phyloP scores from a whole-genome alignment of 2,888 invertebrate species.

The Emmelina monodactyla region DNA sequence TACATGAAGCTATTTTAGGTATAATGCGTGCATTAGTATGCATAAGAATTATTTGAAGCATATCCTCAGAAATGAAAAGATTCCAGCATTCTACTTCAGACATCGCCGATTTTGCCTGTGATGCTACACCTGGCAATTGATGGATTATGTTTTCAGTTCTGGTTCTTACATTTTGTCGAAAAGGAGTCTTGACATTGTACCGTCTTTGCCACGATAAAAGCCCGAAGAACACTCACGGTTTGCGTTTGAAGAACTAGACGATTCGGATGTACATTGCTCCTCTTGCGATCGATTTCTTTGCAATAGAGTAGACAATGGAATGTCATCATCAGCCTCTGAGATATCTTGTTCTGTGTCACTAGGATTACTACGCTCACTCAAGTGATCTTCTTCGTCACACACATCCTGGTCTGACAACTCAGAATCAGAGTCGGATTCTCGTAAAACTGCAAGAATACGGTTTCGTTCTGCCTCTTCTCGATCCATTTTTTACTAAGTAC shows the following conservation, averaged over 20 bases:
- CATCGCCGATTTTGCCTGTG: slow-evolving; percentile 10
- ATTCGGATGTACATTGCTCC: slow-evolving; percentile 6
- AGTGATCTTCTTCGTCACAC: slow-evolving; percentile 1
- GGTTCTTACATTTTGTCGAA: slow-evolving; percentile 14
- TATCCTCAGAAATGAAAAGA: slow-evolving; percentile 8
- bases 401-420: slow-evolving; percentile 2
- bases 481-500: slow-evolving; percentile 8
- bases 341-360: slow-evolving; percentile 12
- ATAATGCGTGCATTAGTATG: slow-evolving; percentile 9
- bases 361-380: slow-evolving; percentile 11
- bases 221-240: slow-evolving; percentile 9
- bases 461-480: slow-evolving; percentile 9
- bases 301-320: background rate
- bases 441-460: slow-evolving; percentile 9
- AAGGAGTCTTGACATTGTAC: slow-evolving; percentile 10
- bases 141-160: slow-evolving; percentile 12
- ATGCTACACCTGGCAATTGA: slow-evolving; percentile 12
- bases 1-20: slow-evolving; percentile 8
- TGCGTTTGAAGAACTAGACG: slow-evolving; percentile 8
- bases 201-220: slow-evolving; percentile 7
- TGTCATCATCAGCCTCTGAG: slow-evolving; percentile 10
- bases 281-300: slow-evolving; percentile 7
- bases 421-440: slow-evolving; percentile 12
- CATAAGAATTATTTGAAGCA: slow-evolving; percentile 7
- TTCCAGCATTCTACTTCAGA: slow-evolving; percentile 11